These are phyloP conservation scores for Thera obeliscata DNA, from an alignment of 2,888 invertebrate genomes.

Conservation along the genomic window DNA sequence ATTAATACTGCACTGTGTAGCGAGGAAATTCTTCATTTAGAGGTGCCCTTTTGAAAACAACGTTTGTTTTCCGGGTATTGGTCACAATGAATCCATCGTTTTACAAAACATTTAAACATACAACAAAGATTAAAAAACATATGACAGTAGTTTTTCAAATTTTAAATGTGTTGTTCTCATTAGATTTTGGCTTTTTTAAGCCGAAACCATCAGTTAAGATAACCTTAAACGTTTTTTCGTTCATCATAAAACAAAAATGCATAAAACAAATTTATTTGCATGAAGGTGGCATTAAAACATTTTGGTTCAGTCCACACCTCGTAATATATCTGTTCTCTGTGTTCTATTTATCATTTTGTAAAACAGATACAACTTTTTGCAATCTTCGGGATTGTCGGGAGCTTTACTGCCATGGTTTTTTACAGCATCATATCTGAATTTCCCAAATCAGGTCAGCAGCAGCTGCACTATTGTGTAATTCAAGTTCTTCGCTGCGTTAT, in stretches of 20 bases:
- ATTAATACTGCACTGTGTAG: too few relatives aligned
- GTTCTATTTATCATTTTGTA: not conserved
- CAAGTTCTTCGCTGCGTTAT: too few relatives aligned
- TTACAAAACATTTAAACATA: not conserved
- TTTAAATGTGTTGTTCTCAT: not conserved
- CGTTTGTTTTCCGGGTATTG: too few relatives aligned
- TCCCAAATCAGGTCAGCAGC: not conserved
- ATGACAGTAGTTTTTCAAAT: not conserved
- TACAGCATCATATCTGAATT: not conserved
- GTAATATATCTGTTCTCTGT: not conserved
- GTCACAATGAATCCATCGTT: not conserved
- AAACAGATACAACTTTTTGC: not conserved
- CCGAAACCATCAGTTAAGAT: not conserved
- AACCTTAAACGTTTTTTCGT: not conserved
- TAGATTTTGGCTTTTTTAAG: conserved; percentile 1
- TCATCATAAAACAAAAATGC: too few relatives aligned
- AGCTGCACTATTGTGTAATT: too few relatives aligned
- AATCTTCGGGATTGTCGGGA: not conserved
- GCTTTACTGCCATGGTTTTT: not conserved
- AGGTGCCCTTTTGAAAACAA: too few relatives aligned
- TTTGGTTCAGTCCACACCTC: not conserved
- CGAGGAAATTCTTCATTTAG: too few relatives aligned
- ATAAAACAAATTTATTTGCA: conserved; percentile 1
- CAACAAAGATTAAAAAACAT: not conserved
- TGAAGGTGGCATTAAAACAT: not conserved